These are phyloP conservation scores for Tetragnatha montana DNA, from an alignment of 2,888 invertebrate genomes.

Conservation along the genomic window DNA sequence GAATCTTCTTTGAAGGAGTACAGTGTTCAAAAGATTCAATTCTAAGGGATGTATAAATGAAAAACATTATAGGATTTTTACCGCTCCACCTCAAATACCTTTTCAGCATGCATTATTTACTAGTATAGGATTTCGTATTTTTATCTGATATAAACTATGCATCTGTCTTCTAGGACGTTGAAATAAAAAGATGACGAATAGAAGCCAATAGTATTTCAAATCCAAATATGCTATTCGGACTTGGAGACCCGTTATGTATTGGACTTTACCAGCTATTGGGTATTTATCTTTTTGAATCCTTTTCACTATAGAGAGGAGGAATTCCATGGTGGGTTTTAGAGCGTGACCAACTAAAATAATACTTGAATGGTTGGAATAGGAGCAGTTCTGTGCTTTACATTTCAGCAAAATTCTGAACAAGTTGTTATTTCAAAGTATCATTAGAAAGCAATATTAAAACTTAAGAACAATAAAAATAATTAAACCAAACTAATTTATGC, in stretches of 20 bases:
- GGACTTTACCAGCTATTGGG: neutral
- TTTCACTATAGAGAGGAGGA: too few species aligned
- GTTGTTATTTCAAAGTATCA: too few species aligned
- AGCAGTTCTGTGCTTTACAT: too few species aligned
- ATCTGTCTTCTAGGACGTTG: neutral
- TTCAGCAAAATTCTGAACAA: too few species aligned
- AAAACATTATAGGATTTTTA: constrained; percentile 23
- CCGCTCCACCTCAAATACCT: neutral
- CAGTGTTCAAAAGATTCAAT: constrained; percentile 20
- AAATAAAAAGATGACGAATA: neutral
- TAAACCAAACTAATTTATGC: too few species aligned
- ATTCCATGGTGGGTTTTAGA: too few species aligned
- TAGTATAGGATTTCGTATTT: constrained; percentile 9
- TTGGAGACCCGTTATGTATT: neutral
- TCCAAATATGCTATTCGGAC: neutral
- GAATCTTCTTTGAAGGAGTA: constrained; percentile 5
- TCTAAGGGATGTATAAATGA: constrained; percentile 12
- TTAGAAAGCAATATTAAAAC: too few species aligned
- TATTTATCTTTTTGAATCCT: too few species aligned
- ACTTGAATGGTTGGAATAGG: too few species aligned
- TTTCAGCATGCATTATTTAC: constrained; percentile 33
- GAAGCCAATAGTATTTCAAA: neutral
- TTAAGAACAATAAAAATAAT: too few species aligned
- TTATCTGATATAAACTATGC: neutral
- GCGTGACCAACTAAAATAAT: too few species aligned